A percentile compares a stretch with the other conserved stretches of the same genome.
Conservation (phyloP, 2,113 vertebrate genomes). For the Maccullochella peelii region DNA sequence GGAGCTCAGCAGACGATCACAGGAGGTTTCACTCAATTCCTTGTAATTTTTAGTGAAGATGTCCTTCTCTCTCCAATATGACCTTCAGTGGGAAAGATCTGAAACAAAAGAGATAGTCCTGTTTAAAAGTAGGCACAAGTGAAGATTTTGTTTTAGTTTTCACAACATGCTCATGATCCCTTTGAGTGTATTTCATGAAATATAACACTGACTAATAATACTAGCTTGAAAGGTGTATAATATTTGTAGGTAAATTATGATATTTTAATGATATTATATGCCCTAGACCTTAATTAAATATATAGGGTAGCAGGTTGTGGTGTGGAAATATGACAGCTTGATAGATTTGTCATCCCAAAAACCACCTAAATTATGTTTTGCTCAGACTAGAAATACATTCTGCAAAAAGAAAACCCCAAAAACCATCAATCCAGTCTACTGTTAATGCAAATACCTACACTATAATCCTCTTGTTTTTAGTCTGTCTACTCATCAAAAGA, state of each 20-base stretch:
- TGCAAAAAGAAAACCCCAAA: conserved; percentile 2
- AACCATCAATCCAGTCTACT: background rate
- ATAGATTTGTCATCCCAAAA: background rate
- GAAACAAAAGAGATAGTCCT: conserved; percentile 43
- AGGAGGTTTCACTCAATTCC: background rate
- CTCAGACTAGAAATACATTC: background rate
- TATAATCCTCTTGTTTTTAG: background rate
- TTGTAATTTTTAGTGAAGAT: background rate
- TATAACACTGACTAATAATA: no score
- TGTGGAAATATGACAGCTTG: background rate
- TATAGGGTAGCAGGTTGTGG: background rate
- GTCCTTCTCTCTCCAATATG: conserved; percentile 14
- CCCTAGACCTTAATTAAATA: background rate
- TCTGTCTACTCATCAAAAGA: background rate
- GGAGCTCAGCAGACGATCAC: conserved; percentile 10
- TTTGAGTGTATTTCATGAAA: background rate
- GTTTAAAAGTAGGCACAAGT: background rate
- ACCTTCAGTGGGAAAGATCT: conserved; percentile 41
- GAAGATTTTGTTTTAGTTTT: background rate
- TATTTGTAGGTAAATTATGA: background rate
- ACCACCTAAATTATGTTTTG: background rate
- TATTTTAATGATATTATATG: background rate
- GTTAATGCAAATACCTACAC: background rate
- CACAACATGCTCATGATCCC: background rate
- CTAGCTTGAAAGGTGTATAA: background rate